These are phyloP conservation scores for Sussaba pulchella DNA, from an alignment of 2,888 invertebrate genomes.

Conservation along the genomic window DNA sequence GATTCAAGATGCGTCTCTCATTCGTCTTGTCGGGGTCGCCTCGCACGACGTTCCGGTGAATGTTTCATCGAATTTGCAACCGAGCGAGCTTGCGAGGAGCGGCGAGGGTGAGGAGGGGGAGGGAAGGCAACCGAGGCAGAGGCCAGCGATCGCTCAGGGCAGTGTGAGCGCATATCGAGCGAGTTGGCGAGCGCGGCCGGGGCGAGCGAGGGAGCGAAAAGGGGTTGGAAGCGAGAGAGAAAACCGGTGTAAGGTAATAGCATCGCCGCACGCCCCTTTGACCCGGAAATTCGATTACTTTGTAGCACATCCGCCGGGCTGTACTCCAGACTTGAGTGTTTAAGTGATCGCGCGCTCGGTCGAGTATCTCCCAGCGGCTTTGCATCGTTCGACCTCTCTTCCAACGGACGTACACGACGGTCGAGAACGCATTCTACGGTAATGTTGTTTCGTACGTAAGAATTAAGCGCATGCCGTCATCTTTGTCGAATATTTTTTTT, in stretches of 20 bases:
- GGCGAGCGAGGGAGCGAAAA: conserved; percentile 30
- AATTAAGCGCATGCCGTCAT: neutral
- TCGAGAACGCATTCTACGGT: conserved; percentile 12
- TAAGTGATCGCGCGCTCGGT: conserved; percentile 62
- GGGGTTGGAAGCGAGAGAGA: conserved; percentile 33
- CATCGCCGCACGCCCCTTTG: conserved; percentile 78
- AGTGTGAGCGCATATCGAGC: conserved; percentile 19
- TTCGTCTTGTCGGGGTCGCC: conserved; percentile 1
- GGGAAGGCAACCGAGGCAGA: conserved; percentile 7
- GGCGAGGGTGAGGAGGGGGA: no score
- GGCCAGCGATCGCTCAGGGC: conserved; percentile 37
- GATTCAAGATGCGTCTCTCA: conserved; percentile 27
- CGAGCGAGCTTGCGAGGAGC: conserved; percentile 53
- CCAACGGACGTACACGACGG: conserved; percentile 38
- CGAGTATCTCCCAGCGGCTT: conserved; percentile 58
- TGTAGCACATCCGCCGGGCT: conserved; percentile 73
- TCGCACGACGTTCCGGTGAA: conserved; percentile 18
- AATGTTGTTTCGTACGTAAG: conserved; percentile 16
- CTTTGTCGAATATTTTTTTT: neutral
- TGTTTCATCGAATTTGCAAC: conserved; percentile 26
- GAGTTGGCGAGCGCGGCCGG: conserved; percentile 25
- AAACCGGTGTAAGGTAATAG: conserved; percentile 76
- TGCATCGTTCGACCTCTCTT: conserved; percentile 40
- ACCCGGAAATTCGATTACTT: conserved; percentile 80
- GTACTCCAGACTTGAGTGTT: conserved; percentile 65